A percentile compares a stretch with the other conserved stretches of the same genome.
Evolutionary conservation across 2,888 invertebrate species (phyloP).

Genomic region (Molorchus minor): DNA sequence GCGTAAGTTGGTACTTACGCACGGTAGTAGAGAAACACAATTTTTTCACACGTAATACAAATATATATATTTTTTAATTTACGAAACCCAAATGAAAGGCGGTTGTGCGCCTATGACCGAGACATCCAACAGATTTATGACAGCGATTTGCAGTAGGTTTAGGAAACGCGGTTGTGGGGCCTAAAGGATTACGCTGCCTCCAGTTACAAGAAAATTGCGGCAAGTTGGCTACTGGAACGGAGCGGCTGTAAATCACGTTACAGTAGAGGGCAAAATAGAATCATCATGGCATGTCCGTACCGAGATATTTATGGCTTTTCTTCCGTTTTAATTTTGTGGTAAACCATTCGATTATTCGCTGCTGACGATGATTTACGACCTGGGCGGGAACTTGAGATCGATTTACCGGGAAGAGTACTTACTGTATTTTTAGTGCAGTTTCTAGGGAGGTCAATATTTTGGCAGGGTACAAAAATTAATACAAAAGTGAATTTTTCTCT

Average conservation of each 20-base stretch:
- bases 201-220: constrained; percentile 39
- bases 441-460: background rate
- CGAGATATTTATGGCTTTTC: constrained; percentile 40
- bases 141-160: constrained; percentile 26
- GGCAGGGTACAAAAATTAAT: too few species aligned
- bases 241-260: constrained; percentile 39
- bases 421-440: background rate
- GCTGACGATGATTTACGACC: constrained; percentile 31
- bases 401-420: constrained; percentile 15
- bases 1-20: too few species aligned
- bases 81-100: too few species aligned
- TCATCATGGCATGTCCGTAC: constrained; percentile 37
- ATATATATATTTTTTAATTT: too few species aligned
- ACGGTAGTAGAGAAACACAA: too few species aligned
- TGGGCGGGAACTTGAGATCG: constrained; percentile 25
- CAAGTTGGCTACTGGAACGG: constrained; percentile 31
- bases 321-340: constrained; percentile 43
- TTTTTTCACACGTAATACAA: too few species aligned
- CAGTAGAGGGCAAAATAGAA: constrained; percentile 33
- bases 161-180: constrained; percentile 33
- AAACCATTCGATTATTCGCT: constrained; percentile 35
- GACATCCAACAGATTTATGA: constrained; percentile 35
- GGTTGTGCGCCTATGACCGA: too few species aligned
- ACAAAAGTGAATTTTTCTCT: too few species aligned
- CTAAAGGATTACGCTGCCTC: constrained; percentile 22